Evolutionary conservation across 2,113 vertebrate species (phyloP), one percentile per base, ranked within the genome.

Genomic region (Pholis gunnellus): DNA sequence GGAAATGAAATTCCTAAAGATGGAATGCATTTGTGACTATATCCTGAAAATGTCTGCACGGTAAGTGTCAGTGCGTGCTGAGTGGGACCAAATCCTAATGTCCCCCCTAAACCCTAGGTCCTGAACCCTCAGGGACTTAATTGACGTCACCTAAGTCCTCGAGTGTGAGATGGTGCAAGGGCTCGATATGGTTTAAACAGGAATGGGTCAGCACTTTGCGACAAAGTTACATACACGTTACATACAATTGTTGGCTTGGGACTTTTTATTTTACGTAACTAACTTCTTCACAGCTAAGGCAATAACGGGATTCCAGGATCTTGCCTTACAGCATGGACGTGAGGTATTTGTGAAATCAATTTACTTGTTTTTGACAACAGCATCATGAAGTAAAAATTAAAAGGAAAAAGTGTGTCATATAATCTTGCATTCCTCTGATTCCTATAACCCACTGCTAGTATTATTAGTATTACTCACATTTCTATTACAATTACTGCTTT

Each of bases 1-100:
- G 25, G 7, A 75, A 76, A 83, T 78, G 1, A 78, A 82, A 70
- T 73, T 44, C 2, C 6, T 61, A 65, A n/a, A 54, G 83, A 66
- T 56, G 68, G 63, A 67, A 38, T 61, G 50, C 22, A 65, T 78
- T 54, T 70, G 34, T 61, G 46, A 74, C 14, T 46, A 38, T 40
- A 56, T 61, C n/a, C 0, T 44, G 20, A 66, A 54, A 75, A 82
- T 31, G 50, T 36, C 75, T 79, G 31, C 66, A 69, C 50, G 61
- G 22, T 46, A 65, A 48, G 70, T 67, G 72, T 75, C 63, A 79
- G 25, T 57, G 56, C 29, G 57, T 77, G 42, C 13, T 65, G 59
- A 60, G 20, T 44, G 50, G 2, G 7, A 20, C 50, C 50, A 52
- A 22, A 52, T 52, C 50, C 50, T 6, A 22, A 52, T 52, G 20